Evolutionary conservation across 2,113 vertebrate genomes (phyloP).

Genomic region (Xenotilapia longispinis): DNA sequence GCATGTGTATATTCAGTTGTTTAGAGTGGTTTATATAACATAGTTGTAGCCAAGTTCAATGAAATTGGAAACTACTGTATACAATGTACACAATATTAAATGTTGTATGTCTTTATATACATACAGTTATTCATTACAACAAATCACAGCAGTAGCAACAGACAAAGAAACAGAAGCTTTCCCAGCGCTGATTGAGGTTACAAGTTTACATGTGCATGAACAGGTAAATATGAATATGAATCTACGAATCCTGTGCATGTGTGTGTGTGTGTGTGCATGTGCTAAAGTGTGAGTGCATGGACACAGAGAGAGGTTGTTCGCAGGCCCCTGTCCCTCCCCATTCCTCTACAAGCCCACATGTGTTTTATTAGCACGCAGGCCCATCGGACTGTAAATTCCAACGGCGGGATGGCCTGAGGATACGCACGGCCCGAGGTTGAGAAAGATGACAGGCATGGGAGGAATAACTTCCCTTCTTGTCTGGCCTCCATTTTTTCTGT

Average conservation of each 20-base stretch:
- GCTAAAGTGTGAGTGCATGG: not conserved
- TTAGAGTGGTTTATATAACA: not conserved
- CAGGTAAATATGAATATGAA: not conserved
- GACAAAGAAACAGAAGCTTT: not conserved
- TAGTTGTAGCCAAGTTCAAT: not conserved
- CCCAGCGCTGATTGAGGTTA: not conserved
- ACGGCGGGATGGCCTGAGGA: slow-evolving; percentile 38
- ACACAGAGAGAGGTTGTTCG: slow-evolving; percentile 43
- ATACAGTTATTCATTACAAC: not conserved
- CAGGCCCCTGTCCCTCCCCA: slow-evolving; percentile 44
- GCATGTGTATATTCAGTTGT: not conserved
- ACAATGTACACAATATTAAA: not conserved
- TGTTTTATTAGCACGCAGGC: slow-evolving; percentile 71
- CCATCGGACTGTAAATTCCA: slow-evolving; percentile 68
- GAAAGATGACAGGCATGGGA: slow-evolving; percentile 24
- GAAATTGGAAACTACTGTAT: not conserved
- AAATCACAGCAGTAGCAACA: not conserved
- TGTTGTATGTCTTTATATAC: not conserved
- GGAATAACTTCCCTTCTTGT: not conserved
- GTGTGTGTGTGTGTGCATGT: not conserved
- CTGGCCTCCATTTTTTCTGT: not conserved
- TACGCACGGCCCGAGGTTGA: slow-evolving; percentile 26
- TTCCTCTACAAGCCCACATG: slow-evolving; percentile 71
- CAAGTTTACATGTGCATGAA: not conserved
- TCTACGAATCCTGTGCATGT: not conserved